These are phyloP conservation scores for Todiramphus saurophagus DNA, from an alignment of 2,113 vertebrate species.

Conservation along the genomic window DNA sequence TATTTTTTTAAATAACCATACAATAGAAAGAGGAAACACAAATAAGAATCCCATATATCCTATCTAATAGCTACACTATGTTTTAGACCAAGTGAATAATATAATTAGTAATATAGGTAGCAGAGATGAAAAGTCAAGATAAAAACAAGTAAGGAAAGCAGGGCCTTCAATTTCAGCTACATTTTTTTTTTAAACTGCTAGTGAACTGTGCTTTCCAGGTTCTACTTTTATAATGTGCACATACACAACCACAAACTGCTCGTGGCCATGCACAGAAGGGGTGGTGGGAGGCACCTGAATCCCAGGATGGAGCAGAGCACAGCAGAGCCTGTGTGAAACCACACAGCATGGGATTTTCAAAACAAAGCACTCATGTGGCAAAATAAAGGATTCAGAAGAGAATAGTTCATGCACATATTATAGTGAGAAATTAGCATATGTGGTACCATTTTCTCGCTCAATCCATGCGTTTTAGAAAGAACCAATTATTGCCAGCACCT, in stretches of 20 bases:
- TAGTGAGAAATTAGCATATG: conserved; percentile 59
- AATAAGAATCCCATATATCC: not conserved
- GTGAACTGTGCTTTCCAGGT: not conserved
- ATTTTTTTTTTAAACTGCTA: not conserved
- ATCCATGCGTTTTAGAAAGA: conserved; percentile 1
- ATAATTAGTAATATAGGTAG: not conserved
- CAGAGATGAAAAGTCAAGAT: not conserved
- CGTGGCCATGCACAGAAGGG: not conserved
- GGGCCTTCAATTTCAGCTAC: not conserved
- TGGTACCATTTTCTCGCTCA: conserved; percentile 42
- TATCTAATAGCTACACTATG: not conserved
- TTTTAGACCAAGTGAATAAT: not conserved
- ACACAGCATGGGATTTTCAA: conserved; percentile 40
- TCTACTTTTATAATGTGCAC: not conserved
- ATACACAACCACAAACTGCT: not conserved
- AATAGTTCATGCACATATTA: conserved; percentile 35
- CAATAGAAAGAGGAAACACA: not conserved
- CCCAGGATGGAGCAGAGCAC: not conserved
- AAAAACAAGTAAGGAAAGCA: not conserved
- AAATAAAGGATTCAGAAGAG: conserved; percentile 37
- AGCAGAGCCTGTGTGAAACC: conserved; percentile 6
- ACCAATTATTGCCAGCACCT: conserved; percentile 50
- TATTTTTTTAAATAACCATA: not conserved
- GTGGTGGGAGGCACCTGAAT: not conserved
- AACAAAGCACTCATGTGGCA: conserved; percentile 55